Evolutionary conservation across 2,113 vertebrate genomes (phyloP).

Genomic region (Upupa epops): DNA sequence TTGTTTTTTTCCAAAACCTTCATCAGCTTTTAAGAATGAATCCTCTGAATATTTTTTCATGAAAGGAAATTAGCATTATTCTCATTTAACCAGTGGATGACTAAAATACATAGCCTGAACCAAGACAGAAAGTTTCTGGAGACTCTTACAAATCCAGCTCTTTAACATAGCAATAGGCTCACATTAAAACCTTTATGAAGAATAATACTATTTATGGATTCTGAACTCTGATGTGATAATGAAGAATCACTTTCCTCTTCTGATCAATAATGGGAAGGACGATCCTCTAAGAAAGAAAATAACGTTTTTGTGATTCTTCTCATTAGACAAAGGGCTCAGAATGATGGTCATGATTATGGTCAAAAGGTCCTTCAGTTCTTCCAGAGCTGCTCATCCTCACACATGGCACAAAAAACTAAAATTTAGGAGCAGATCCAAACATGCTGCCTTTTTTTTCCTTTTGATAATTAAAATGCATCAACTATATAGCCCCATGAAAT

Average conservation of each 20-base stretch:
- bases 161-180: accelerated
- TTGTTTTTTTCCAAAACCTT: not conserved
- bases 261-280: not conserved
- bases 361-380: not conserved
- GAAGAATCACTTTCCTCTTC: not conserved
- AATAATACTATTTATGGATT: not conserved
- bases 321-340: not conserved
- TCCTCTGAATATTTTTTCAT: not conserved
- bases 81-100: not conserved
- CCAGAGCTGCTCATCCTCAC: not conserved
- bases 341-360: accelerated
- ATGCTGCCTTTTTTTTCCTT: too few relatives aligned
- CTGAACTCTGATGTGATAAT: not conserved
- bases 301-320: not conserved
- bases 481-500: not conserved
- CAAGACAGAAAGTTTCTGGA: not conserved
- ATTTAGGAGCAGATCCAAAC: not conserved
- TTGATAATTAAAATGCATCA: not conserved
- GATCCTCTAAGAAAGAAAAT: not conserved
- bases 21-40: not conserved
- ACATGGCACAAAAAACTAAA: not conserved
- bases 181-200: not conserved
- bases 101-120: not conserved
- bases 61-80: not conserved
- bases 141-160: not conserved